A percentile compares a stretch with the other conserved stretches of the same genome.
Conservation (phyloP, 2,888 invertebrate genomes). For the Balanococcus diminutus region DNA sequence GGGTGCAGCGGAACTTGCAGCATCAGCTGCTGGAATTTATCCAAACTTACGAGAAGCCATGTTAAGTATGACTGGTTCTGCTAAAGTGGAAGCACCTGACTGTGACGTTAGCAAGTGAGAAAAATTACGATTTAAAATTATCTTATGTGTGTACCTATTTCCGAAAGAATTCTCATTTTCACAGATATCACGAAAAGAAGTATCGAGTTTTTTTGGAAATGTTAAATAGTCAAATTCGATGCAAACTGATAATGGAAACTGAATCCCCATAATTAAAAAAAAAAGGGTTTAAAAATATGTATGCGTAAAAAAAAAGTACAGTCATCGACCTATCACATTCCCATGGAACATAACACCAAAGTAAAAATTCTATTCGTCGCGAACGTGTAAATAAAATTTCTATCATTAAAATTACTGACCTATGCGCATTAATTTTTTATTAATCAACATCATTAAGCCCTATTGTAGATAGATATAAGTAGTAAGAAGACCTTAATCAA, state of each 20-base stretch:
- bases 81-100: background rate
- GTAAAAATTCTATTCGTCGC: background rate
- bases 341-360: background rate
- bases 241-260: background rate
- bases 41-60: constrained; percentile 68
- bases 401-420: constrained; percentile 8
- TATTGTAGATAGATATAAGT: background rate
- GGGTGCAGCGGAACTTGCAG: constrained; percentile 89
- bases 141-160: background rate
- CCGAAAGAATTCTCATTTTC: background rate
- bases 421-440: background rate
- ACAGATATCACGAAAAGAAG: constrained; percentile 77
- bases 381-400: background rate
- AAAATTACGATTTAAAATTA: background rate
- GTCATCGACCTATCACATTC: background rate
- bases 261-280: no score
- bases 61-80: constrained; percentile 74
- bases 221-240: constrained; percentile 73
- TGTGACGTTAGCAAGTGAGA: background rate
- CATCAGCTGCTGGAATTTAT: constrained; percentile 78
- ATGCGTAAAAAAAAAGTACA: background rate
- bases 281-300: background rate
- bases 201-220: constrained; percentile 83
- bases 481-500: background rate
- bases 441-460: background rate